A percentile compares a stretch with the other conserved stretches of the same genome.
Evolutionary conservation across 1,140 invertebrate species (phyloP).

Genomic region (Drosophila chauvacae): DNA sequence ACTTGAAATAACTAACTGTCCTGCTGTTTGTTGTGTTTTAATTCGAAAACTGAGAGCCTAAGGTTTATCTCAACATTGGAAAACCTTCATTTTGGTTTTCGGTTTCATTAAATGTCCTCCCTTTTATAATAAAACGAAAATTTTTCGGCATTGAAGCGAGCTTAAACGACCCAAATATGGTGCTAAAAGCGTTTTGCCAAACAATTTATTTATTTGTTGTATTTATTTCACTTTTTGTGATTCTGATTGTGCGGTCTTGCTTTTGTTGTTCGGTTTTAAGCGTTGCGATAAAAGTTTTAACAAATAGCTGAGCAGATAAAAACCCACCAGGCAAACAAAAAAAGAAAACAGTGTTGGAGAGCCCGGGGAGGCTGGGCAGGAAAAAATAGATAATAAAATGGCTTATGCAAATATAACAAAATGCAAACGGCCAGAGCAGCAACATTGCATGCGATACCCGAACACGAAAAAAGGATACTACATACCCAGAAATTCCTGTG

Average conservation of each 20-base stretch:
- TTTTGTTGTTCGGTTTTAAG: constrained; percentile 61
- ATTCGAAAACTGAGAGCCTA: background rate
- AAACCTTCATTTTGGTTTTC: constrained; percentile 27
- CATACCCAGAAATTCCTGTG: constrained; percentile 44
- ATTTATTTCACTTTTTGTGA: constrained; percentile 50
- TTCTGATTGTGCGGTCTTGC: constrained; percentile 34
- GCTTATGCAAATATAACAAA: constrained; percentile 76
- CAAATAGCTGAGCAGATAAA: constrained; percentile 78
- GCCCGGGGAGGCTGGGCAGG: constrained; percentile 14
- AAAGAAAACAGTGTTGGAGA: constrained; percentile 3
- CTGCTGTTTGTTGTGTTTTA: background rate
- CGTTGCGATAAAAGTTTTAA: constrained; percentile 81
- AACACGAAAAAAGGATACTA: background rate
- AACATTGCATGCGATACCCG: constrained; percentile 29
- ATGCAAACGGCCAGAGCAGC: constrained; percentile 42
- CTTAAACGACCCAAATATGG: constrained; percentile 52
- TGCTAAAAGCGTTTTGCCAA: constrained; percentile 66
- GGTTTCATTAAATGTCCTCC: constrained; percentile 9
- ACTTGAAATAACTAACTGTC: background rate
- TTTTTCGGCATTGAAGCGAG: constrained; percentile 6
- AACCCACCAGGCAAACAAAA: constrained; percentile 35
- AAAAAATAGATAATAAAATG: constrained; percentile 75
- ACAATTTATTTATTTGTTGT: constrained; percentile 69
- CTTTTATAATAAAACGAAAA: constrained; percentile 15
- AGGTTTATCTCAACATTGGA: background rate